phyloP scores from a whole-genome alignment of 1,140 invertebrate genomes.

The Bombus soroeensis region DNA sequence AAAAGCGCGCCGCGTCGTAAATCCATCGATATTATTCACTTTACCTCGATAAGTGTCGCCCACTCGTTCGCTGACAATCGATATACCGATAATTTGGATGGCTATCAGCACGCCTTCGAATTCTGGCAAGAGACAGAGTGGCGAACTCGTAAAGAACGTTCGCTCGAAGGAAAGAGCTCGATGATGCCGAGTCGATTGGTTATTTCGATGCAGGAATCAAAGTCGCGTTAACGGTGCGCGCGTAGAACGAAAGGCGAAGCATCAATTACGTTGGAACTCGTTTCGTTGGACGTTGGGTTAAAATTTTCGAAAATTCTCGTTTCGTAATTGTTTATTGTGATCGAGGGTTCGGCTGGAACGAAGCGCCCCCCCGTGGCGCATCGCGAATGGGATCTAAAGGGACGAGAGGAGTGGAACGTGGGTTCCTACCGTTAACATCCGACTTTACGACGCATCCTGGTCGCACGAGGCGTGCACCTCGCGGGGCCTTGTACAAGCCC shows the following conservation, averaged over 20 bases:
- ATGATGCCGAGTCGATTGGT: not conserved
- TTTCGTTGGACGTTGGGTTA: slow-evolving; percentile 43
- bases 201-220: slow-evolving; percentile 17
- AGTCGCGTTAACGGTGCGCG: not conserved
- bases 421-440: slow-evolving; percentile 74
- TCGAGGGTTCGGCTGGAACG: slow-evolving; percentile 46
- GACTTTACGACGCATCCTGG: slow-evolving; percentile 70
- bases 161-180: not conserved
- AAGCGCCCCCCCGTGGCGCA: slow-evolving; percentile 66
- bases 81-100: not conserved
- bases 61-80: not conserved
- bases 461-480: slow-evolving; percentile 65
- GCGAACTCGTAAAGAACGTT: no score
- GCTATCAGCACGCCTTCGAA: no score
- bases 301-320: slow-evolving; percentile 54
- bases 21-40: slow-evolving; percentile 38
- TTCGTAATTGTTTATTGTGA: slow-evolving; percentile 63
- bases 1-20: slow-evolving; percentile 30
- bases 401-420: slow-evolving; percentile 60
- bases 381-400: slow-evolving; percentile 70
- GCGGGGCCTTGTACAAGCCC: slow-evolving; percentile 58
- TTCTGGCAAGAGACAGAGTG: not conserved
- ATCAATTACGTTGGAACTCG: slow-evolving; percentile 35
- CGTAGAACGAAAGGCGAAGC: not conserved
- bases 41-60: slow-evolving; percentile 11